Percentiles rank a stretch among this genome's conserved stretches.
Evolutionary conservation across 2,797 vertebrate genomes (phyloP).

Genomic region (Pogonophryne albipinna): DNA sequence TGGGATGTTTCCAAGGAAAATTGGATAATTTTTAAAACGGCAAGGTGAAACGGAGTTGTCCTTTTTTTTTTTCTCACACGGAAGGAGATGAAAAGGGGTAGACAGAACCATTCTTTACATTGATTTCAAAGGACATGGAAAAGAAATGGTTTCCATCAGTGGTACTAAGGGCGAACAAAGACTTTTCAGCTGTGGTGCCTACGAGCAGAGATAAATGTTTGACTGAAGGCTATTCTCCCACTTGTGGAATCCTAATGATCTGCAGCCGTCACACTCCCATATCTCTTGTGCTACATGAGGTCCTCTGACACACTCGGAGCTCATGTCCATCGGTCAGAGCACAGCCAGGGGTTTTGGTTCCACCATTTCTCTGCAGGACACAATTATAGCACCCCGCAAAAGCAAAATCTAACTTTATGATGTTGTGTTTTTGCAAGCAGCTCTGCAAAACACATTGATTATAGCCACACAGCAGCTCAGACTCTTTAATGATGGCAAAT

Average conservation of each 20-base stretch:
- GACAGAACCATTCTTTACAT: slow-evolving; percentile 75
- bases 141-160: slow-evolving; percentile 81
- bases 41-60: slow-evolving; percentile 43
- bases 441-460: slow-evolving; percentile 55
- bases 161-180: slow-evolving; percentile 79
- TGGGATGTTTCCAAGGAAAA: slow-evolving; percentile 51
- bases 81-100: slow-evolving; percentile 46
- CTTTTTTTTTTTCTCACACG: not conserved
- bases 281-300: slow-evolving; percentile 80
- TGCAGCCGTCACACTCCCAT: slow-evolving; percentile 74
- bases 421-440: slow-evolving; percentile 29
- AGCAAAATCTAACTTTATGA: slow-evolving; percentile 23
- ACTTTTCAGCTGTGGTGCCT: slow-evolving; percentile 66
- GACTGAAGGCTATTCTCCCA: slow-evolving; percentile 81
- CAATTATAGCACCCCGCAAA: slow-evolving; percentile 39
- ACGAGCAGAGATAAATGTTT: slow-evolving; percentile 81
- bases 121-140: slow-evolving; percentile 76
- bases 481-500: slow-evolving; percentile 18
- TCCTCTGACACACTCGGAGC: slow-evolving; percentile 67
- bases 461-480: slow-evolving; percentile 16
- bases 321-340: slow-evolving; percentile 71
- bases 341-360: slow-evolving; percentile 38
- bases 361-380: slow-evolving; percentile 59
- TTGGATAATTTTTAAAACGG: slow-evolving; percentile 49
- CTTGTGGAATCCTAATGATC: slow-evolving; percentile 78